Evolutionary conservation across 2,113 vertebrate species (phyloP).

Genomic region (Bambusicola thoracicus): DNA sequence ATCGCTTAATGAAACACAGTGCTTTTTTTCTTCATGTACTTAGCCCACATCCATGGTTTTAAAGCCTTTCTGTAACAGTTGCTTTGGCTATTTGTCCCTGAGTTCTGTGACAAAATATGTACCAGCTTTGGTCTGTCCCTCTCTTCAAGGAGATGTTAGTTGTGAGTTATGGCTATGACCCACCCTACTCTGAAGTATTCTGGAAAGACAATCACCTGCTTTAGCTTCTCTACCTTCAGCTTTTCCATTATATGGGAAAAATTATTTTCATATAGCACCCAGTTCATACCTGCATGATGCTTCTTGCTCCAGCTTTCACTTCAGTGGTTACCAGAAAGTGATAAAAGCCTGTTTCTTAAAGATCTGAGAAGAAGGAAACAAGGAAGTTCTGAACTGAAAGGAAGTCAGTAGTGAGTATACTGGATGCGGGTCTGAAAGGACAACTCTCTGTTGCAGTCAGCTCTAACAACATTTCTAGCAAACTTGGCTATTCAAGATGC

Average conservation of each 20-base stretch:
- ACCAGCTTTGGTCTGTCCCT: not conserved
- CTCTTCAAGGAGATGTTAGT: not conserved
- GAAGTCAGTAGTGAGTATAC: not conserved
- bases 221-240: not conserved
- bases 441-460: not conserved
- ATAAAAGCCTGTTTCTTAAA: not conserved
- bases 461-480: not conserved
- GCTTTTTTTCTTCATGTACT: not conserved
- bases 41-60: accelerated
- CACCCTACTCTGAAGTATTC: not conserved
- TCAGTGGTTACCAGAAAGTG: not conserved
- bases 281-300: not conserved
- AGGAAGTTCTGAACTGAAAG: not conserved
- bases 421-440: not conserved
- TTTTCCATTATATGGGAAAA: not conserved
- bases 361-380: not conserved
- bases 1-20: not conserved
- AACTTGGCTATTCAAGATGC: not conserved
- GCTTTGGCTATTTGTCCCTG: not conserved
- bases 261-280: not conserved
- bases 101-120: not conserved
- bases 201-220: not conserved
- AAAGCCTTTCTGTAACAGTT: not conserved
- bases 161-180: not conserved
- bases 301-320: not conserved